Conservation (phyloP, 2,888 invertebrate species). For the Lasioglossum vierecki region DNA sequence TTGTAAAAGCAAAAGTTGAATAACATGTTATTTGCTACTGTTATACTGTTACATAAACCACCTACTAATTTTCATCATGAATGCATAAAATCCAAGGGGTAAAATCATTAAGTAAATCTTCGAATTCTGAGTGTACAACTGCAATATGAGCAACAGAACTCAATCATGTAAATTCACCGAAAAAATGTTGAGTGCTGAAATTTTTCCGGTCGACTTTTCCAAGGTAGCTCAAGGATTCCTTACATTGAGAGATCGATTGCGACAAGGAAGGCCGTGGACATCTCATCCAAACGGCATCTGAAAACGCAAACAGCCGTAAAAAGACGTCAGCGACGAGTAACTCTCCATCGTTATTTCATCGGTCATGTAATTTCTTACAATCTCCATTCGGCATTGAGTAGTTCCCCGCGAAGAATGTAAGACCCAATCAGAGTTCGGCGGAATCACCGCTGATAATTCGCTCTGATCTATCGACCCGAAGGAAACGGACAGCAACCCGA, state of each 20-base stretch:
- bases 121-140: neutral
- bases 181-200: neutral
- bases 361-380: neutral
- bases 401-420: neutral
- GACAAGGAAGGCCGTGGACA: neutral
- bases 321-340: neutral
- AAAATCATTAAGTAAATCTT: neutral
- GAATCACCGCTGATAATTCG: constrained; percentile 46
- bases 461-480: constrained; percentile 63
- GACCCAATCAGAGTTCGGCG: constrained; percentile 19
- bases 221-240: neutral
- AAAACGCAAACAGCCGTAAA: neutral
- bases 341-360: neutral
- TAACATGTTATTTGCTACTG: too few relatives aligned
- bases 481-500: constrained; percentile 25
- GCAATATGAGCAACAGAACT: neutral
- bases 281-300: neutral
- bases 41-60: neutral
- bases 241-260: neutral
- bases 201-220: neutral
- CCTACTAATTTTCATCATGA: neutral
- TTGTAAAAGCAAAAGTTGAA: neutral
- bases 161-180: neutral
- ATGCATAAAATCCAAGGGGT: neutral
- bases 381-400: neutral